Evolutionary conservation across 2,113 vertebrate species (phyloP).

Genomic region (Phocoena phocoena): DNA sequence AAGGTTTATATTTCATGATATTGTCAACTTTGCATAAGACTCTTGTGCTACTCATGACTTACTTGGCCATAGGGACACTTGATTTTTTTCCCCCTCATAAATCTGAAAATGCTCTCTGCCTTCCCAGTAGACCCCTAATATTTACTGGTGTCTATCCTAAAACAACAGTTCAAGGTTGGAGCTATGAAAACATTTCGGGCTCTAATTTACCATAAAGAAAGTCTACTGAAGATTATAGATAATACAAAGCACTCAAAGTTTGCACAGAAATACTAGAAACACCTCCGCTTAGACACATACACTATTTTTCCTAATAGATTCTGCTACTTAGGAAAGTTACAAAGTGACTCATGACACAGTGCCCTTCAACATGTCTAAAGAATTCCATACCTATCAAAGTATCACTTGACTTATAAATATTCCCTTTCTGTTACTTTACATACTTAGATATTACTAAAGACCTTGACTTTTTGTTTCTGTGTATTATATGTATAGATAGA

Average conservation of each 20-base stretch:
- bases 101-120: constrained; percentile 86
- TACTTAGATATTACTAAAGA: not conserved
- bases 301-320: not conserved
- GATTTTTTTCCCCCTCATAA: constrained; percentile 90
- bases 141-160: constrained; percentile 90
- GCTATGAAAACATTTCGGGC: constrained; percentile 84
- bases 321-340: not conserved
- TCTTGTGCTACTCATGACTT: constrained; percentile 84
- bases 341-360: not conserved
- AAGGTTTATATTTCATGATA: constrained; percentile 85
- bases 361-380: not conserved
- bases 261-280: constrained; percentile 12
- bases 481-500: not conserved
- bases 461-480: not conserved
- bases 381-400: not conserved
- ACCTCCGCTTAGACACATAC: not conserved
- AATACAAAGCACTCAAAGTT: constrained; percentile 49
- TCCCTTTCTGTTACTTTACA: not conserved
- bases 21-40: constrained; percentile 86
- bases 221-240: not conserved
- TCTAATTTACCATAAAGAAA: constrained; percentile 71
- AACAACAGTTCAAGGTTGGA: constrained; percentile 89
- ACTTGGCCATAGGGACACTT: constrained; percentile 83
- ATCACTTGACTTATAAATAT: not conserved
- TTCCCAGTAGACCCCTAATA: constrained; percentile 88